A percentile compares a stretch with the other conserved stretches of the same genome.
These are phyloP conservation scores for Grapholita molesta DNA, from an alignment of 1,140 invertebrate genomes.

Conservation along the genomic window DNA sequence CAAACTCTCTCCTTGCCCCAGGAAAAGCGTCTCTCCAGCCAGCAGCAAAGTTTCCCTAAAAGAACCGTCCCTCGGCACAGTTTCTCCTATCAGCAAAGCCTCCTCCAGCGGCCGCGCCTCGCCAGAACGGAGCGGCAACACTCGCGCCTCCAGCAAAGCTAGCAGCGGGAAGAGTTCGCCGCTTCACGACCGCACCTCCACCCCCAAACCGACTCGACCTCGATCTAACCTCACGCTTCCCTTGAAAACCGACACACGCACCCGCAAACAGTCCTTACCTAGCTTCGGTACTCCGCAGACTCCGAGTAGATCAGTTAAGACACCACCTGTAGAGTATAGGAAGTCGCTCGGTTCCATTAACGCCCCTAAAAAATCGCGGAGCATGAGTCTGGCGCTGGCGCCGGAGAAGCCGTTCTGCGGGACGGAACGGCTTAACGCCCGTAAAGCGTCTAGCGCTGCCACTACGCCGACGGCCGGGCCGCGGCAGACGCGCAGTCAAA, in stretches of 20 bases:
- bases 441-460: slow-evolving; percentile 29
- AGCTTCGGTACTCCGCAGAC: slow-evolving; percentile 62
- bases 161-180: slow-evolving; percentile 45
- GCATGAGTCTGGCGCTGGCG: slow-evolving; percentile 55
- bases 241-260: slow-evolving; percentile 41
- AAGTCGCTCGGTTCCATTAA: slow-evolving; percentile 58
- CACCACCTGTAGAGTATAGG: slow-evolving; percentile 53
- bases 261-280: slow-evolving; percentile 62
- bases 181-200: slow-evolving; percentile 41
- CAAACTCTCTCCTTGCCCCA: slow-evolving; percentile 21
- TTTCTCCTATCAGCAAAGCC: slow-evolving; percentile 48
- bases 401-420: slow-evolving; percentile 49
- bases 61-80: slow-evolving; percentile 31
- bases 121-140: slow-evolving; percentile 30
- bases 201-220: slow-evolving; percentile 37
- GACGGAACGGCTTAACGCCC: slow-evolving; percentile 41
- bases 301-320: slow-evolving; percentile 49
- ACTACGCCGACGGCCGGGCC: slow-evolving; percentile 32
- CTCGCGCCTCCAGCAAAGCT: slow-evolving; percentile 31
- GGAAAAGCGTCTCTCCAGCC: slow-evolving; percentile 5
- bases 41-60: slow-evolving; percentile 25
- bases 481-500: slow-evolving; percentile 56
- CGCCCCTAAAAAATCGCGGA: slow-evolving; percentile 58
- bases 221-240: slow-evolving; percentile 55
- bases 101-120: slow-evolving; percentile 46